These are phyloP conservation scores for Penaeus chinensis DNA, from an alignment of 1,140 invertebrate species.

Conservation along the genomic window DNA sequence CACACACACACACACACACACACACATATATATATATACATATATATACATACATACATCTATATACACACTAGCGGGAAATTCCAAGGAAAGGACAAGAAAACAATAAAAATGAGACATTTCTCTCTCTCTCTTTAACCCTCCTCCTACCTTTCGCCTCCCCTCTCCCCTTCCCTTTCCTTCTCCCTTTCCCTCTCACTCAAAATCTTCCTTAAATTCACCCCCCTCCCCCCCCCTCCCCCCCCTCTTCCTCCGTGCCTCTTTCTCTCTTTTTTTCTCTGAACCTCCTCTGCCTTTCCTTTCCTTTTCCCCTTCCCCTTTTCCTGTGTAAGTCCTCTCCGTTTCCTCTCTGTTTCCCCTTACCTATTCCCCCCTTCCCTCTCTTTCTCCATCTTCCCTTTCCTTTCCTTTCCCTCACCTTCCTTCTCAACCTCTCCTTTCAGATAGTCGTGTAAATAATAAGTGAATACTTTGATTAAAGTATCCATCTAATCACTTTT, in stretches of 20 bases:
- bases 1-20: no score
- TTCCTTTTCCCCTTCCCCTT: not conserved
- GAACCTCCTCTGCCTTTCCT: not conserved
- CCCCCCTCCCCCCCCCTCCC: not conserved
- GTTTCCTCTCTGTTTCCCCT: not conserved
- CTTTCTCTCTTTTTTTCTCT: not conserved
- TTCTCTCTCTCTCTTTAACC: not conserved
- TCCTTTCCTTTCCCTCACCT: not conserved
- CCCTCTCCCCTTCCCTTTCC: conserved; percentile 2
- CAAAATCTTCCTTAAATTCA: not conserved
- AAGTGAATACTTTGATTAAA: no score
- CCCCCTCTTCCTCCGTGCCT: not conserved
- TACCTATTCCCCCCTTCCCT: not conserved
- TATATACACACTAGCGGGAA: not conserved
- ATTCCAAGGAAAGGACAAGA: not conserved
- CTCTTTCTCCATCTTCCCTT: not conserved
- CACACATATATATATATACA: no score
- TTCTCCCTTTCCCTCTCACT: conserved; percentile 32
- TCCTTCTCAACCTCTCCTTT: not conserved
- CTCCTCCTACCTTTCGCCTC: not conserved
- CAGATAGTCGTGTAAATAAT: no score
- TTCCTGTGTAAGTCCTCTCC: not conserved
- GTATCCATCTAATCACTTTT: no score
- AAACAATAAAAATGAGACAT: not conserved
- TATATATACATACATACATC: no score